phyloP scores from a whole-genome alignment of 2,888 invertebrate genomes.

The Sarcophaga rosellei region DNA sequence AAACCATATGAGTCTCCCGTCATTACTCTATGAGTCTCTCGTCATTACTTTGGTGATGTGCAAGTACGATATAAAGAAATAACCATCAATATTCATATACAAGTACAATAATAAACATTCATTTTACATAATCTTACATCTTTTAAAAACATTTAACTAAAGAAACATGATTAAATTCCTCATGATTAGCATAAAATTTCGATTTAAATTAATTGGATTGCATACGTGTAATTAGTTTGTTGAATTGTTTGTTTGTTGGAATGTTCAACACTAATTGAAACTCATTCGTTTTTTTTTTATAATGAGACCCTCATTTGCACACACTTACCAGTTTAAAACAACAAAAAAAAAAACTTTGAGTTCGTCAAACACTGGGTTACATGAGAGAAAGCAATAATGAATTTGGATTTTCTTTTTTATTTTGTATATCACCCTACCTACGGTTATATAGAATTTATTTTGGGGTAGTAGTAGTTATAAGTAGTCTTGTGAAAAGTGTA shows the following conservation, averaged over 20 bases:
- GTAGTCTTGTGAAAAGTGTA: too few relatives aligned
- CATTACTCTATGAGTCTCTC: too few relatives aligned
- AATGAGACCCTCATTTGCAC: background rate
- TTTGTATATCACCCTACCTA: too few relatives aligned
- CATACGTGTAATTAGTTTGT: background rate
- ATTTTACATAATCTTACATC: background rate
- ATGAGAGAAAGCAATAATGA: background rate
- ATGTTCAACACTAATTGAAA: background rate
- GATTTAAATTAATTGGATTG: background rate
- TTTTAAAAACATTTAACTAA: background rate
- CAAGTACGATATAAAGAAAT: too few relatives aligned
- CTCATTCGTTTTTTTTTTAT: background rate
- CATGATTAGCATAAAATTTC: background rate
- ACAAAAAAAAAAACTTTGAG: background rate
- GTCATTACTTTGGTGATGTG: too few relatives aligned
- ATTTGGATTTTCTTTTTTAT: background rate
- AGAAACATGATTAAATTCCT: background rate
- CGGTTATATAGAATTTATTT: too few relatives aligned
- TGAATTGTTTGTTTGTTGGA: background rate
- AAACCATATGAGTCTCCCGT: too few relatives aligned
- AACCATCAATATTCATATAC: too few relatives aligned
- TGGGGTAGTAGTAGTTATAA: too few relatives aligned
- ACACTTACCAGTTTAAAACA: background rate
- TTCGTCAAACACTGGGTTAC: background rate
- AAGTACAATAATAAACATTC: background rate